These are phyloP conservation scores for Thymelicus lineola DNA, from an alignment of 2,888 invertebrate genomes.

Conservation along the genomic window DNA sequence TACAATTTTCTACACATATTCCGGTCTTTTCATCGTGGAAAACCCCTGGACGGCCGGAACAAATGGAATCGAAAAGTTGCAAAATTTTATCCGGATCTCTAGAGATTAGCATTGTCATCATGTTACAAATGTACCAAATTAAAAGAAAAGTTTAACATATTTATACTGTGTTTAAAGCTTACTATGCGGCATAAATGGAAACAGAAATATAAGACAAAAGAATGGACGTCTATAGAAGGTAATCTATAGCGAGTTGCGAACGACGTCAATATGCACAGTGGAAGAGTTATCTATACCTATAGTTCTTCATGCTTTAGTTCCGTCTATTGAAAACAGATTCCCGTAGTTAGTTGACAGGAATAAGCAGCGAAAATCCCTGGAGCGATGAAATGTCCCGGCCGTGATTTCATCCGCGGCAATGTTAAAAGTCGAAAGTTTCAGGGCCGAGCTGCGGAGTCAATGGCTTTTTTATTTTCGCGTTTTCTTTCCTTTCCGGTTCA, in stretches of 20 bases:
- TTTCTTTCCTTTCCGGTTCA: constrained; percentile 82
- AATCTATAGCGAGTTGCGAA: constrained; percentile 6
- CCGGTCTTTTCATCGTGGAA: too few relatives aligned
- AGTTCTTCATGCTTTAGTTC: constrained; percentile 31
- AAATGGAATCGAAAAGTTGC: too few relatives aligned
- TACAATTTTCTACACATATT: too few relatives aligned
- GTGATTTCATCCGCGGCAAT: constrained; percentile 71
- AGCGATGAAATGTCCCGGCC: constrained; percentile 65
- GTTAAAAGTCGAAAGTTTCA: constrained; percentile 76
- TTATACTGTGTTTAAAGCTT: constrained; percentile 1
- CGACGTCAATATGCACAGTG: constrained; percentile 24
- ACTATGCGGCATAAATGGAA: constrained; percentile 15
- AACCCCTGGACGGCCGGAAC: too few relatives aligned
- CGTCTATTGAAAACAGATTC: constrained; percentile 47
- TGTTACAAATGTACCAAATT: too few relatives aligned
- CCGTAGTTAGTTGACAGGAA: constrained; percentile 72
- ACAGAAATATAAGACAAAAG: neutral
- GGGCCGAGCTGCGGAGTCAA: constrained; percentile 78
- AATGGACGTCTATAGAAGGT: neutral
- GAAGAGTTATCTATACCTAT: constrained; percentile 21
- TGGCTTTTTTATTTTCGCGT: constrained; percentile 82
- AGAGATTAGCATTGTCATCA: too few relatives aligned
- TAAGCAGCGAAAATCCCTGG: constrained; percentile 65
- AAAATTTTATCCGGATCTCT: too few relatives aligned
- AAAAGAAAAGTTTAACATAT: too few relatives aligned